Percentiles rank a stretch among this genome's conserved stretches.
Conservation (phyloP, 2,113 vertebrate genomes). For the Gymnarchus niloticus region DNA sequence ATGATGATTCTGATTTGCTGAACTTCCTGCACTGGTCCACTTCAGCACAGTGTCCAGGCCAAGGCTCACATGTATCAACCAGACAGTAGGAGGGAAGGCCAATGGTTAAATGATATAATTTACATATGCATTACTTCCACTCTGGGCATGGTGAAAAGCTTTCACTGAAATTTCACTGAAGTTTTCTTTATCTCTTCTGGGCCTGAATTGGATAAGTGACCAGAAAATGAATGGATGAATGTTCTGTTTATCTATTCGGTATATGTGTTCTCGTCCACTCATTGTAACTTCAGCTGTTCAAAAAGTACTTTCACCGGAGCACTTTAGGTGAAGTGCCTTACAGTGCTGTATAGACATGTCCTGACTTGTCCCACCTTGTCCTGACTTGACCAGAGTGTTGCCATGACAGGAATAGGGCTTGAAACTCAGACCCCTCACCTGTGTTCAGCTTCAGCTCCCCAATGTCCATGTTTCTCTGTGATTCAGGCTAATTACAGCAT, state of each 20-base stretch:
- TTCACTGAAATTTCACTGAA: not conserved
- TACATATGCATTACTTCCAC: slow-evolving; percentile 64
- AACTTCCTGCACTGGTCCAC: not conserved
- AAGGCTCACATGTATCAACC: not conserved
- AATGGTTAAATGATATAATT: slow-evolving; percentile 49
- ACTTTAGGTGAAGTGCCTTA: not conserved
- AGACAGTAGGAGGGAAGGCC: not conserved
- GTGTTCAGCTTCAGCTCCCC: too few species aligned
- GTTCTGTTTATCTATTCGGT: not conserved
- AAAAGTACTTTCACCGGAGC: not conserved
- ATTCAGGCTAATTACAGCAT: too few species aligned
- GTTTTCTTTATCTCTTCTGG: too few species aligned
- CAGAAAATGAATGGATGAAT: not conserved
- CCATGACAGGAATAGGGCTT: too few species aligned
- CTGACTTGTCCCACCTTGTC: too few species aligned
- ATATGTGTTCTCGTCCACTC: not conserved
- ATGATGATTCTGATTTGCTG: slow-evolving; percentile 15
- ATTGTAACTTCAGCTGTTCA: not conserved
- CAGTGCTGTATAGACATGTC: too few species aligned
- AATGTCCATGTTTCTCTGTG: too few species aligned
- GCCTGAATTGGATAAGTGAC: not conserved
- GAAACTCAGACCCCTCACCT: too few species aligned
- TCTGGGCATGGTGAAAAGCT: slow-evolving; percentile 23
- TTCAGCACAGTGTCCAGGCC: slow-evolving; percentile 3
- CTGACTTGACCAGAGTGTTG: too few species aligned